Conservation (phyloP, 2,797 vertebrate species). For the Megalops cyprinoides region DNA sequence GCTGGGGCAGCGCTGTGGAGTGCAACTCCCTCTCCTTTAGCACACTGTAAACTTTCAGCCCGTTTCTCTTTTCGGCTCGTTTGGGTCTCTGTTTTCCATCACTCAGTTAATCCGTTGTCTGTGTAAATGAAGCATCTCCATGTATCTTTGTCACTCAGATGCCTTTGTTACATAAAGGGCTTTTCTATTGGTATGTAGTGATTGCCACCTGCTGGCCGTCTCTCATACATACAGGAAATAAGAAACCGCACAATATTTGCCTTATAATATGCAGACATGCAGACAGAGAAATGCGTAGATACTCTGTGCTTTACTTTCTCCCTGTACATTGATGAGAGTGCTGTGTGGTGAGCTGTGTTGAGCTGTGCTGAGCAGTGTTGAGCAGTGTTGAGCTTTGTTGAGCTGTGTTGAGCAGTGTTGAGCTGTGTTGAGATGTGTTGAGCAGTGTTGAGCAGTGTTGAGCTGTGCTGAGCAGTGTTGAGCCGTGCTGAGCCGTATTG, state of each 20-base stretch:
- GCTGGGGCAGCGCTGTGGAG: neutral
- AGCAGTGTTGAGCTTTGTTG: too few species aligned
- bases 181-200: slow-evolving; percentile 27
- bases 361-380: too few species aligned
- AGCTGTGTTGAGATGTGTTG: neutral
- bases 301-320: neutral
- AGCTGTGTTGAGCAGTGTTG: too few species aligned
- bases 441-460: neutral
- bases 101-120: neutral
- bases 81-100: neutral
- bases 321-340: too few species aligned
- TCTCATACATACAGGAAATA: neutral
- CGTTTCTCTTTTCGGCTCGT: too few species aligned
- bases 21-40: too few species aligned
- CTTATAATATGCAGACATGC: neutral
- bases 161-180: neutral
- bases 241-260: neutral
- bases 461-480: neutral
- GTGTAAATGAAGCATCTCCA: neutral
- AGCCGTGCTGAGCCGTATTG: neutral
- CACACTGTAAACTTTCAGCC: too few species aligned
- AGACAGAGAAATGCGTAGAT: too few species aligned
- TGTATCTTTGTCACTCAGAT: neutral
- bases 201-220: slow-evolving; percentile 46
- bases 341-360: too few species aligned